Evolutionary conservation across 1,140 invertebrate genomes (phyloP), one percentile per base, ranked within the genome.

Genomic region (Ectropis grisescens): DNA sequence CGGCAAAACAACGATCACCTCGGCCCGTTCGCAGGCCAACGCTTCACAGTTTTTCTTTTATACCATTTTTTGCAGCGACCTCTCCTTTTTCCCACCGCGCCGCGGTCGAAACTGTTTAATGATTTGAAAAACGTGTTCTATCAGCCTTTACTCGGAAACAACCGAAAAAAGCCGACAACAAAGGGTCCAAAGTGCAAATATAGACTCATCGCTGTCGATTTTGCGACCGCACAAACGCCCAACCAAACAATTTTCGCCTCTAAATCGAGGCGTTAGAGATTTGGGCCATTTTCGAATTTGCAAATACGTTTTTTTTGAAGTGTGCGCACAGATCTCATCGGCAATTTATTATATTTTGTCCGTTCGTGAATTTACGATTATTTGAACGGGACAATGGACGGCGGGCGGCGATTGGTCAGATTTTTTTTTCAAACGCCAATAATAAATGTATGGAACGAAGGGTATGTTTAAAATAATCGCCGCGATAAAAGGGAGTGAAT

Each of bases 61-160:
- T 48, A 58, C 46, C 53, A 62, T 71, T 65, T 75, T 69, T 58
- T 39, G 25, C 13, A 33, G 37, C 48, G 58, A 54, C 57, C 62
- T 61, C 51, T 68, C 58, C 59, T 62, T 68, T 68, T 59, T 58
- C 46, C 64, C 49, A 55, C 58, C 57, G 58, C 67, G 62, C 52
- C 69, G 60, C 67, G 71, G 58, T 67, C 66, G 61, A 75, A 76
- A 80, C 75, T 74, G 75, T 80, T 80, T 80, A 80, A 80, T 78
- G 75, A 80, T 80, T 80, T 78, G 75, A 80, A 80, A 75, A 80
- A 80, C 75, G 75, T 80, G 72, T 80, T 80, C 75, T 80, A 80
- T 80, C 75, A 78, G 70, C 66, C 65, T 78, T 70, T 75, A 65
- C 62, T 57, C 66, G 67, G 75, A 66, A 72, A 72, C 75, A 70